Evolutionary conservation across 2,113 vertebrate genomes (phyloP).

Genomic region (Ochotona curzoniae): DNA sequence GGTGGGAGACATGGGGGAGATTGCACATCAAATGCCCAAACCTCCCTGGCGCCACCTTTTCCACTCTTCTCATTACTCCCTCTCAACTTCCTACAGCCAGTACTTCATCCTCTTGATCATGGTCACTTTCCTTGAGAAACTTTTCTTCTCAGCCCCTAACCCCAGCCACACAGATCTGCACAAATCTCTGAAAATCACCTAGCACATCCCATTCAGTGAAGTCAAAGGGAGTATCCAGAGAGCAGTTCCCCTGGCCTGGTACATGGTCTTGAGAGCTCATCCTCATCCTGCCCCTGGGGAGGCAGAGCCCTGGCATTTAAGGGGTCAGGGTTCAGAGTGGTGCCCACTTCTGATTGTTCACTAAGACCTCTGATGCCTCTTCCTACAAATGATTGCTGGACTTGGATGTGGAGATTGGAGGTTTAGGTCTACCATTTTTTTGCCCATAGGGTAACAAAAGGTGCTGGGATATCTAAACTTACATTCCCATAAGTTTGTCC

Average conservation of each 20-base stretch:
- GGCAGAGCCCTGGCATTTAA: neutral
- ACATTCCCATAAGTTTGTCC: neutral
- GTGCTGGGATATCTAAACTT: neutral
- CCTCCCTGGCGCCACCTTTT: neutral
- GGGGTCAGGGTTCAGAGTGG: neutral
- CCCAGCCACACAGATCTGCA: neutral
- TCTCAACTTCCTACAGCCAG: neutral
- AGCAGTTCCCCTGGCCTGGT: neutral
- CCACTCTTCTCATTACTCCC: neutral
- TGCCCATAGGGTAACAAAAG: neutral
- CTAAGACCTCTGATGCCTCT: neutral
- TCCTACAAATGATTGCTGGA: neutral
- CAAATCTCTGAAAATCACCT: neutral
- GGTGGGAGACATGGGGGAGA: neutral
- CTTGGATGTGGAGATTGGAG: neutral
- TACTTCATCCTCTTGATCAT: neutral
- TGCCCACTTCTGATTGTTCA: neutral
- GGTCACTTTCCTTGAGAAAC: neutral
- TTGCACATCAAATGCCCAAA: neutral
- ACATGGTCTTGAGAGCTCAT: neutral
- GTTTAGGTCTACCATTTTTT: neutral
- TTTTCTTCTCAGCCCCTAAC: neutral
- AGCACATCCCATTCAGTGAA: neutral
- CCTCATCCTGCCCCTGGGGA: too few relatives aligned
- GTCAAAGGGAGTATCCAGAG: neutral